These are phyloP conservation scores for Agriopis marginaria DNA, from an alignment of 2,888 invertebrate species.

Conservation along the genomic window DNA sequence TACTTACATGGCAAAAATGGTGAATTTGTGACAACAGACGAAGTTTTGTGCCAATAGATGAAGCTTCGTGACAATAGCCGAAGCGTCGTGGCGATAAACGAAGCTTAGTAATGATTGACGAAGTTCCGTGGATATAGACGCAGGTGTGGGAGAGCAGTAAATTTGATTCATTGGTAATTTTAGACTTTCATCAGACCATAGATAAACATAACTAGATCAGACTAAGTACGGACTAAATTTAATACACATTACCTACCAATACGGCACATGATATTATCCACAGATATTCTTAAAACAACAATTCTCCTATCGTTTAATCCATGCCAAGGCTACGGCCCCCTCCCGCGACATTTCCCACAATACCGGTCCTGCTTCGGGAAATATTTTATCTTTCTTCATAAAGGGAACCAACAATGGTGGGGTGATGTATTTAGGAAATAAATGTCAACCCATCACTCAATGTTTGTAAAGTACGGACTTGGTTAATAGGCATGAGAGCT, in stretches of 20 bases:
- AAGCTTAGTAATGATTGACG: no score
- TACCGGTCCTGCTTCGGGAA: conserved; percentile 73
- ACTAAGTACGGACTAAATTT: neutral
- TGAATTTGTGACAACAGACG: no score
- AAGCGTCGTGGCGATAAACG: no score
- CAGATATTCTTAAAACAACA: neutral
- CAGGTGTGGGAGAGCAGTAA: no score
- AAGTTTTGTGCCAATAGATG: no score
- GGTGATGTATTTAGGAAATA: conserved; percentile 82
- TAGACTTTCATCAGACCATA: no score
- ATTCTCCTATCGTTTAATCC: conserved; percentile 12
- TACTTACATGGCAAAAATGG: no score
- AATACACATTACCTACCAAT: neutral
- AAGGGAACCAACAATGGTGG: conserved; percentile 77
- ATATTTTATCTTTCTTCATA: conserved; percentile 84
- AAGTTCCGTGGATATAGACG: no score
- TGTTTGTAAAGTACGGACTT: conserved; percentile 61
- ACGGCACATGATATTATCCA: neutral
- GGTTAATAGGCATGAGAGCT: conserved; percentile 30
- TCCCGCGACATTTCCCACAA: conserved; percentile 77
- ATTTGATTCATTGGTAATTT: no score
- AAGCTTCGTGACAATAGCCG: no score
- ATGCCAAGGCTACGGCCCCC: conserved; percentile 38
- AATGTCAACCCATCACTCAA: conserved; percentile 81
- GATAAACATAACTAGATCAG: no score